Conservation (phyloP, 2,113 vertebrate species). For the Antigone vipio region DNA sequence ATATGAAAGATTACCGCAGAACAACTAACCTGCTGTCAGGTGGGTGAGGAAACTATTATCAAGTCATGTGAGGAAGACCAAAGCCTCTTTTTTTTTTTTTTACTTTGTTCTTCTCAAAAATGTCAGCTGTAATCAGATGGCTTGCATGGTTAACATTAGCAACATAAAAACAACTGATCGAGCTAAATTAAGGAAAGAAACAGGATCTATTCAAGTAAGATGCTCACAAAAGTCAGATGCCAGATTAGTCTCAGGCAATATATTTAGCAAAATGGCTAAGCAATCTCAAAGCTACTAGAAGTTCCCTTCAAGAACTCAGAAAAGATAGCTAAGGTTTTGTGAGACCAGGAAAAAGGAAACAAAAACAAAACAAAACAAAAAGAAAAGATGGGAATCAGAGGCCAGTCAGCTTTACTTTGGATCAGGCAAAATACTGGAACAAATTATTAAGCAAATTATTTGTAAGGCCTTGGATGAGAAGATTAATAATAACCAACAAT, state of each 20-base stretch:
- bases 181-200: not conserved
- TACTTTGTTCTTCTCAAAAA: not conserved
- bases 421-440: not conserved
- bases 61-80: not conserved
- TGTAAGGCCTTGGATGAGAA: not conserved
- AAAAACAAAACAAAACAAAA: not conserved
- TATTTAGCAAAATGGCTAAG: not conserved
- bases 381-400: not conserved
- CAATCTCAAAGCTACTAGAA: not conserved
- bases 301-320: not conserved
- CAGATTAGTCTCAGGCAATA: not conserved
- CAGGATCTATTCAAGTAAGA: not conserved
- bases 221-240: not conserved
- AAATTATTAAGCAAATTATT: not conserved
- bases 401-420: not conserved
- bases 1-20: rapidly evolving
- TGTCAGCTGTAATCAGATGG: not conserved
- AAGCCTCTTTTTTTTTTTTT: not conserved
- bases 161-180: not conserved
- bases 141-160: not conserved
- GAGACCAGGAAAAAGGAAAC: not conserved
- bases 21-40: not conserved
- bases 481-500: not conserved
- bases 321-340: not conserved
- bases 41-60: not conserved